Conservation (phyloP, 2,113 vertebrate genomes). For the Mastomys coucha region DNA sequence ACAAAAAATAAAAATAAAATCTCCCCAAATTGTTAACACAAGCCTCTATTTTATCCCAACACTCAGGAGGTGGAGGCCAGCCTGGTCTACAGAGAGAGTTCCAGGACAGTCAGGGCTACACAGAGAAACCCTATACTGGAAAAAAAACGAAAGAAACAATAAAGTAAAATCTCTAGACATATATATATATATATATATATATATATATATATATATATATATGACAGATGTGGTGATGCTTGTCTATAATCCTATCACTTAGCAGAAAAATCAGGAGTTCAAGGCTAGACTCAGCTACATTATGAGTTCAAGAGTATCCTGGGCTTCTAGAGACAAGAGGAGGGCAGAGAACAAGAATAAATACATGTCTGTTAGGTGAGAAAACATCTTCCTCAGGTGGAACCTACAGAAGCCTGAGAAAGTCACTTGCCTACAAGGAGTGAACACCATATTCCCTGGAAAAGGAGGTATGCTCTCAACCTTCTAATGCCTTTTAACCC, state of each 20-base stretch:
- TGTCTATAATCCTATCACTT: not conserved
- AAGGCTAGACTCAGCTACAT: not conserved
- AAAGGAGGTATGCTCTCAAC: not conserved
- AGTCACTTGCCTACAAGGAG: not conserved
- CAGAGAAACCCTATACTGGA: not conserved
- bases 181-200: too few relatives aligned
- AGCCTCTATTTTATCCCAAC: not conserved
- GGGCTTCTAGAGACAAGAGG: not conserved
- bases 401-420: not conserved
- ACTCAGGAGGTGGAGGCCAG: not conserved
- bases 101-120: not conserved
- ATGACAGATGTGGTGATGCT: not conserved
- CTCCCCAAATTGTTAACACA: not conserved
- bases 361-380: rapidly evolving
- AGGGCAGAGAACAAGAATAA: not conserved
- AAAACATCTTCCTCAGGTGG: not conserved
- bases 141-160: not conserved
- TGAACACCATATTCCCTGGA: not conserved
- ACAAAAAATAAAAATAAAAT: not conserved
- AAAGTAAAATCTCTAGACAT: not conserved
- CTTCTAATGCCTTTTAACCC: not conserved
- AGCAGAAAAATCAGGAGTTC: not conserved
- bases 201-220: not conserved
- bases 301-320: not conserved
- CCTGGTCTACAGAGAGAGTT: not conserved